These are phyloP conservation scores for Helobdella robusta DNA, from an alignment of 2,888 invertebrate species.

Conservation along the genomic window DNA sequence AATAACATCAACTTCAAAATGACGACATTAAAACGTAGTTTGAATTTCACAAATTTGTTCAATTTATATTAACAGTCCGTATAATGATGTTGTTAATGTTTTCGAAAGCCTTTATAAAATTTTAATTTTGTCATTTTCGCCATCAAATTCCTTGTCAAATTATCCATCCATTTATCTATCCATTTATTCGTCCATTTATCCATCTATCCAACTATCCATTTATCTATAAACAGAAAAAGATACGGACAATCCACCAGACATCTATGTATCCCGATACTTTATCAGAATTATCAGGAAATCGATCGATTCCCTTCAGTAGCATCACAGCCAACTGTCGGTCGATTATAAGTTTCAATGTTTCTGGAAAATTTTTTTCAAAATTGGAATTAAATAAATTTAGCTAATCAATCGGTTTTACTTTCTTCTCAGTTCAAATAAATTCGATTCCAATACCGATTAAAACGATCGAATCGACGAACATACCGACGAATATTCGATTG, in stretches of 20 bases:
- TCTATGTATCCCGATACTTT: conserved; percentile 75
- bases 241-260: conserved; percentile 96
- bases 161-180: no score
- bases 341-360: conserved; percentile 64
- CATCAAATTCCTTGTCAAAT: no score
- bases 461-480: background rate
- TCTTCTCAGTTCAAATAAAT: background rate
- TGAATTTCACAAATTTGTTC: background rate
- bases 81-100: background rate
- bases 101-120: no score
- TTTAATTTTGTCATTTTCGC: no score
- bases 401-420: background rate
- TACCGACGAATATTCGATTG: conserved; percentile 10
- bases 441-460: background rate
- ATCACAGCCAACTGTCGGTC: conserved; percentile 68
- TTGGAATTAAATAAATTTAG: background rate
- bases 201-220: no score
- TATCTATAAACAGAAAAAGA: conserved; percentile 38
- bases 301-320: conserved; percentile 92
- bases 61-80: background rate
- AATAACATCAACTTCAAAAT: no score
- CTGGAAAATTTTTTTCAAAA: conserved; percentile 40
- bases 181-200: no score
- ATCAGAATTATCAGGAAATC: conserved; percentile 81
- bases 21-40: no score